Percentiles rank a stretch among this genome's conserved stretches.
phyloP scores from a whole-genome alignment of 2,888 invertebrate genomes.

The Tribolium freemani region DNA sequence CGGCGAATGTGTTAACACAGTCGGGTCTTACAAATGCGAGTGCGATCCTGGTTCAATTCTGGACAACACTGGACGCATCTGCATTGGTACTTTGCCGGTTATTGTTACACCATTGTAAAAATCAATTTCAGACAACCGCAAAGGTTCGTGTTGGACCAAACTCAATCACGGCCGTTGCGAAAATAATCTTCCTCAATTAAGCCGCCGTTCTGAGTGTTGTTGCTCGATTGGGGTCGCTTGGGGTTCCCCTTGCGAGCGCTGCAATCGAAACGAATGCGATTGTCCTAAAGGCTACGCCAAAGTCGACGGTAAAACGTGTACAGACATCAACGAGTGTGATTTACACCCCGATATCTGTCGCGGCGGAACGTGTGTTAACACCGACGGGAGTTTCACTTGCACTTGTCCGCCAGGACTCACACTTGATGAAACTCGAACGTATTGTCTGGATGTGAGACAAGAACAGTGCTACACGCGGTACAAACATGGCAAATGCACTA shows the following conservation, averaged over 20 bases:
- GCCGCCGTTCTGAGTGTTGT: conserved; percentile 86
- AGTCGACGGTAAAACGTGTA: conserved; percentile 82
- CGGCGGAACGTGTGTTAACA: conserved; percentile 87
- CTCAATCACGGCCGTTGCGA: conserved; percentile 86
- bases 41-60: conserved; percentile 86
- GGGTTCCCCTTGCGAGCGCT: conserved; percentile 89
- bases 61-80: conserved; percentile 86
- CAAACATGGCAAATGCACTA: conserved; percentile 80
- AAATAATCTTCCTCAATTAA: conserved; percentile 79
- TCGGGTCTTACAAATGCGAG: conserved; percentile 89
- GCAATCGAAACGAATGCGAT: conserved; percentile 81
- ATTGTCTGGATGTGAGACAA: conserved; percentile 85
- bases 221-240: conserved; percentile 88
- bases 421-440: conserved; percentile 81
- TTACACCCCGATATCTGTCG: conserved; percentile 81
- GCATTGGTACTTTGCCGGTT: conserved; percentile 74
- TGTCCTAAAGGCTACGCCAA: conserved; percentile 86
- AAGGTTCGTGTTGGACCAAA: conserved; percentile 89
- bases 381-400: conserved; percentile 87
- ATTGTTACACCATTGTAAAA: neutral
- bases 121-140: conserved; percentile 78
- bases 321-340: conserved; percentile 86
- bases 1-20: conserved; percentile 85
- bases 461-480: conserved; percentile 84
- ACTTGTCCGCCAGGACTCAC: conserved; percentile 84